Evolutionary conservation across 2,888 invertebrate species (phyloP), one percentile per base, ranked within the genome.

Genomic region (Ophion costatus): DNA sequence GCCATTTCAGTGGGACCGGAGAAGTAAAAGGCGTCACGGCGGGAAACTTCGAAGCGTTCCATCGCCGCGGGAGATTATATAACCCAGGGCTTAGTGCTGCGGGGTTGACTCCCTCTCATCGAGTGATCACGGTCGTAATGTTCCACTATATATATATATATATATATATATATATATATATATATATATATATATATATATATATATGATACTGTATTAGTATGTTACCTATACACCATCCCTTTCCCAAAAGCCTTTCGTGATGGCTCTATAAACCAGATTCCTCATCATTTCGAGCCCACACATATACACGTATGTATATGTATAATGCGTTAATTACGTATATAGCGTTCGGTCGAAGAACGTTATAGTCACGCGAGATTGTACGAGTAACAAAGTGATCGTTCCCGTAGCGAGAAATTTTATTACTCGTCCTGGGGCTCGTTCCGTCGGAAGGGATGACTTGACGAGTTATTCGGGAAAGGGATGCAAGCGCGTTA

Each of bases 381-480:
- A 71, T 71, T 63, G 80, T 73, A 38, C 66, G 56, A 66, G 42
- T 42, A 80, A 71, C 73, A 69, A 64, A 80, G 70, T 33, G 64
- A 73, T 80, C 64, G 57, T 57, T 42, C 82, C 77, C 59, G 66
- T 66, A 57, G 70, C 51, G 70, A 75, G 70, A 59, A 79, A 82
- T 64, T 82, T 78, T 84, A 84, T 84, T 81, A 74, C 74, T 64
- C 63, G 64, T 78, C 71, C 80, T n/a, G n/a, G 78, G 69, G 51
- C 22, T 42, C 59, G 56, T 45, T 66, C 57, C 17, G 56, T 22
- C 22, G 38, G 22, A 17, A 56, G 38, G 14, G 61, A 78, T 84
- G 81, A 84, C 79, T 82, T 67, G 78, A 57, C 78, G 51, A 70
- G 69, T 71, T 82, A 69, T 71, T 38, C 73, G 66, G 38, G 57